These are phyloP conservation scores for Erebia aethiops DNA, from an alignment of 2,888 invertebrate species.

Conservation along the genomic window DNA sequence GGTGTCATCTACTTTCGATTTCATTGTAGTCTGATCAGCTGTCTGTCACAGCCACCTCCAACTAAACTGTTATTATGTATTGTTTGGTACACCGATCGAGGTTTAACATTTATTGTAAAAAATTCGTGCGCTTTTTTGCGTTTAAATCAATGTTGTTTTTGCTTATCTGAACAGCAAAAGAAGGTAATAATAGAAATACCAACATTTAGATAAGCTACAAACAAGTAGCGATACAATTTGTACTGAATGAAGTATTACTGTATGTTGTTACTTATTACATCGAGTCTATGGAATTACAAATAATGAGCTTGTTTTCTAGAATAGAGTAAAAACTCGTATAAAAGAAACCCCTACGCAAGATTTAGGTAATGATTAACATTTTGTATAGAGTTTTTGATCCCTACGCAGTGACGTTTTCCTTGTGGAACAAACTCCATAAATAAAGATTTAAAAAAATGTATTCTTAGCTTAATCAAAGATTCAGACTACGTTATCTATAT, in stretches of 20 bases:
- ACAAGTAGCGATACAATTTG: background rate
- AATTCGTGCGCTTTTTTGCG: slow-evolving; percentile 17
- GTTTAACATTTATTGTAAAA: slow-evolving; percentile 17
- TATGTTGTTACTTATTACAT: background rate
- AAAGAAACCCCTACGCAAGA: too few relatives aligned
- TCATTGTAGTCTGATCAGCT: slow-evolving; percentile 38
- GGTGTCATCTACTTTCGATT: slow-evolving; percentile 42
- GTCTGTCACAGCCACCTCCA: slow-evolving; percentile 33
- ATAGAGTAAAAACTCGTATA: too few relatives aligned
- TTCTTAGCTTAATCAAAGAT: too few relatives aligned
- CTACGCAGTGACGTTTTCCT: too few relatives aligned
- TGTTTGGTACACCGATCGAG: slow-evolving; percentile 19
- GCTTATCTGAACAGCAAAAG: slow-evolving; percentile 1
- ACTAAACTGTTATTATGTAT: slow-evolving; percentile 21
- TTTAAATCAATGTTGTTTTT: slow-evolving; percentile 18
- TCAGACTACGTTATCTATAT: too few relatives aligned
- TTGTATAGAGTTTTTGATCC: too few relatives aligned
- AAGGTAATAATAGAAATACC: slow-evolving; percentile 19
- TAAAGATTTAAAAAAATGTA: too few relatives aligned
- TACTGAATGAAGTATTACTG: background rate
- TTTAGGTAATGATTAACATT: too few relatives aligned
- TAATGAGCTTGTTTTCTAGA: too few relatives aligned
- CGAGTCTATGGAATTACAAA: too few relatives aligned
- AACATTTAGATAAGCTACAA: slow-evolving; percentile 1
- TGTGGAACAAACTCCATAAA: too few relatives aligned